Evolutionary conservation across 2,797 vertebrate species (phyloP), one percentile per base, ranked within the genome.

Genomic region (Dendrocincla fuliginosa): DNA sequence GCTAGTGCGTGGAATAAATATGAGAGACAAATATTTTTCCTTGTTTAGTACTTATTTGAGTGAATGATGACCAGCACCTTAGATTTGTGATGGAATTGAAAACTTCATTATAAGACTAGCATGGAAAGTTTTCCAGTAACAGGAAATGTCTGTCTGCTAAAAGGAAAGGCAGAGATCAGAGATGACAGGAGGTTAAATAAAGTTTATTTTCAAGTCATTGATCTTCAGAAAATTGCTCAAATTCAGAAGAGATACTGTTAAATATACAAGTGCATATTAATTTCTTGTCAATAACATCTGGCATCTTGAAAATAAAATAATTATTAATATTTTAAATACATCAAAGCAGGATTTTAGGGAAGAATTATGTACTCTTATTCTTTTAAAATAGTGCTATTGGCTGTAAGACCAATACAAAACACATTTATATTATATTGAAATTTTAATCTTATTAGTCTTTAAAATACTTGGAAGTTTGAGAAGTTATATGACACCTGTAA

Each of bases 161-260:
- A 91, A 57, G 11, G 18, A 92, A 76, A 87, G 19, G 5, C 30
- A 81, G 32, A 70, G 42, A 24, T 79, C 55, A 68, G 32, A 74
- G 24, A 73, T 57, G 33, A 63, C n/a, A 71, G 20, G 12, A 73
- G 25, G 23, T 9, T 79, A n/a, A 73, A 68, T 68, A 80, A 91
- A 69, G 23, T 77, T 90, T 82, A 47, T 7, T 91, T 84, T 61
- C 27, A 65, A 71, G 11, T 9, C 59, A 80, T 28, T 87, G 50
- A 71, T 78, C 28, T 78, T 89, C 41, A 90, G 30, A 14, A 75
- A 83, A 42, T 57, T 78, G 55, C 24, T 92, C 20, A 77, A 61
- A 55, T 90, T 93, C 37, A 88, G 64, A 75, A 90, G 53, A 57
- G 91, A 79, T 83, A 47, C 8, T 75, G 32, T 57, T 92, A 93